These are phyloP conservation scores for Philotrypesis tridentata DNA, from an alignment of 1,140 invertebrate genomes.

Conservation along the genomic window DNA sequence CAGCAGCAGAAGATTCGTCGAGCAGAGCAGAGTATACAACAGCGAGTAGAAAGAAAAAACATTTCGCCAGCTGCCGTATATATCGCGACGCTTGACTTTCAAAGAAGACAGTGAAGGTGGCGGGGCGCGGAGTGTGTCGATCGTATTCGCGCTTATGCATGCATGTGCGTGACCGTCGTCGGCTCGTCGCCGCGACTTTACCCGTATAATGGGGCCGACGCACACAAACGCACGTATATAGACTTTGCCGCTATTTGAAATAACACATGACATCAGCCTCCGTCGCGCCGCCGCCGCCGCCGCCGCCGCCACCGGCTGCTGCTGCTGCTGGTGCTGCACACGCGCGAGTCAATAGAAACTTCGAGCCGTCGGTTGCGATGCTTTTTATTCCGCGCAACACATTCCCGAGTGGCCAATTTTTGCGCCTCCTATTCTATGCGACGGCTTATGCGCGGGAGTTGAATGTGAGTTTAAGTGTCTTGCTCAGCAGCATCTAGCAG, in stretches of 20 bases:
- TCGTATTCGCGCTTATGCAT: constrained; percentile 38
- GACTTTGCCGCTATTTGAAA: constrained; percentile 29
- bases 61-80: constrained; percentile 5
- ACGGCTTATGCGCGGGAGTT: not conserved
- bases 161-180: constrained; percentile 38
- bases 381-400: constrained; percentile 24
- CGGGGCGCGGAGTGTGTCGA: not conserved
- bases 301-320: not conserved
- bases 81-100: not conserved
- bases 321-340: not conserved
- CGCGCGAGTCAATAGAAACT: not conserved
- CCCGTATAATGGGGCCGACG: constrained; percentile 48
- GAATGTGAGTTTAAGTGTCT: not conserved
- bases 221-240: not conserved
- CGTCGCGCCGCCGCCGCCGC: not conserved
- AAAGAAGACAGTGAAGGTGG: not conserved
- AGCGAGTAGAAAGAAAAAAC: not conserved
- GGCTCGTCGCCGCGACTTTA: not conserved
- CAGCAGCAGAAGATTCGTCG: not conserved
- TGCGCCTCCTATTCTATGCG: not conserved
- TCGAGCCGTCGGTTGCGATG: not conserved
- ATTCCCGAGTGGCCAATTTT: constrained; percentile 9
- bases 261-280: constrained; percentile 42
- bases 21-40: too few species aligned
- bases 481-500: not conserved